Base-by-base conservation (phyloP, 2,888 invertebrate genomes). In the Coecobrya sp. region DNA sequence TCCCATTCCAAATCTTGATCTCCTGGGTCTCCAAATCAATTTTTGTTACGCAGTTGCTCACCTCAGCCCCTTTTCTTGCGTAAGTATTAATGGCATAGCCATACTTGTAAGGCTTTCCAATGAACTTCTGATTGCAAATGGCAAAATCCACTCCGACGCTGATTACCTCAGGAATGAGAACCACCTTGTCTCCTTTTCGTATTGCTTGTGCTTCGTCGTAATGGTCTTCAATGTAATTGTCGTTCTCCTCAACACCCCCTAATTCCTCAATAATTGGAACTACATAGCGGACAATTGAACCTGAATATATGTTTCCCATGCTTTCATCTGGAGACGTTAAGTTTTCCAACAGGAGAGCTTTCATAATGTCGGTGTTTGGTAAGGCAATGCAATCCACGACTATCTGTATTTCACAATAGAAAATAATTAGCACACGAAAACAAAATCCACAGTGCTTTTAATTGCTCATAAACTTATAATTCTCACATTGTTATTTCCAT, bases 401-500 rank as follows among this genome's bases (percentile, higher is more conserved):
- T 22, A 90, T 45, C 89, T 90, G 27, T 70, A 16, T 11, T 30
- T 68, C 68, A 30, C 68, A 68, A 22, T 16, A 52, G 13, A 59
- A 82, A 45, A 65, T 22, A 59, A 2, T 81, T 81, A 4, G n/a
- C n/a, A 0, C 3, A 16, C 30, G 11, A 19, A 73, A n/a, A 36
- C n/a, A 11, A 79, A 79, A 49, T 22, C 8, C 45, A 25, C 0
- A 25, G n/a, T n/a, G n/a, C 4, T 11, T 30, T 79, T 79, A 49
- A 19, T 19, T 42, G 5, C 10, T 30, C 45, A 22, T 4, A 79
- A 79, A 22, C 13, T 19, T 4, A 52, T 52, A 7, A 36, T 36
- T 8, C 49, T 89, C n/a, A 90, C 89, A 62, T 90, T 90, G 62
- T 90, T 90, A n/a, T 90, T 90, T 13, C 62, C 89, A 76, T 90